Percentiles rank a stretch among this genome's conserved stretches.
Evolutionary conservation across 2,797 vertebrate genomes (phyloP).

Genomic region (Apogon talboti): DNA sequence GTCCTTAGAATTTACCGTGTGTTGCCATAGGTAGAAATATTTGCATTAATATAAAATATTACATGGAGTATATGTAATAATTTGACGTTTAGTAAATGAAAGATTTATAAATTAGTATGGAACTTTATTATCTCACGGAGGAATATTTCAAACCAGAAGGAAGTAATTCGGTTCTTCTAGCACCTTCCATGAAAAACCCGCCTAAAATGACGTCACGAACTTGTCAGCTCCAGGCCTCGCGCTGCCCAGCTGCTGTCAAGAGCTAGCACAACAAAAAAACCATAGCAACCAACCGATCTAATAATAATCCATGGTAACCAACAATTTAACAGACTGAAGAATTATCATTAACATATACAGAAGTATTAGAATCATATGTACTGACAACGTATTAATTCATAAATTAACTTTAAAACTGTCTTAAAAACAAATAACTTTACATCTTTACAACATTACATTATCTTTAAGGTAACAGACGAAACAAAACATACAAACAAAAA

Average conservation of each 20-base stretch:
- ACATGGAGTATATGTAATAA: rapidly evolving
- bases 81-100: background rate
- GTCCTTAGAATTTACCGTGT: background rate
- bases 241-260: slow-evolving; percentile 43
- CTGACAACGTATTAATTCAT: too few relatives aligned
- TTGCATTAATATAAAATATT: background rate
- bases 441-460: too few relatives aligned
- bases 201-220: slow-evolving; percentile 78
- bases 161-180: slow-evolving; percentile 85
- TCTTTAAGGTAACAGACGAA: too few relatives aligned
- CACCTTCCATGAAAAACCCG: slow-evolving; percentile 85
- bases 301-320: slow-evolving; percentile 14
- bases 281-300: slow-evolving; percentile 39
- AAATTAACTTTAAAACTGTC: too few relatives aligned
- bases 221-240: slow-evolving; percentile 73
- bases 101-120: slow-evolving; percentile 31
- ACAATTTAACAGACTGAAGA: background rate
- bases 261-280: slow-evolving; percentile 41
- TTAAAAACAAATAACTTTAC: too few relatives aligned
- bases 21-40: too few relatives aligned
- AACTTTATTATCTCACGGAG: slow-evolving; percentile 71
- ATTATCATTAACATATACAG: too few relatives aligned
- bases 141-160: slow-evolving; percentile 49
- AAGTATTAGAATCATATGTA: too few relatives aligned
- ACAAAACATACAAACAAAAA: too few relatives aligned